These are phyloP conservation scores for Condylura cristata DNA, from an alignment of 2,113 vertebrate genomes.

Conservation along the genomic window DNA sequence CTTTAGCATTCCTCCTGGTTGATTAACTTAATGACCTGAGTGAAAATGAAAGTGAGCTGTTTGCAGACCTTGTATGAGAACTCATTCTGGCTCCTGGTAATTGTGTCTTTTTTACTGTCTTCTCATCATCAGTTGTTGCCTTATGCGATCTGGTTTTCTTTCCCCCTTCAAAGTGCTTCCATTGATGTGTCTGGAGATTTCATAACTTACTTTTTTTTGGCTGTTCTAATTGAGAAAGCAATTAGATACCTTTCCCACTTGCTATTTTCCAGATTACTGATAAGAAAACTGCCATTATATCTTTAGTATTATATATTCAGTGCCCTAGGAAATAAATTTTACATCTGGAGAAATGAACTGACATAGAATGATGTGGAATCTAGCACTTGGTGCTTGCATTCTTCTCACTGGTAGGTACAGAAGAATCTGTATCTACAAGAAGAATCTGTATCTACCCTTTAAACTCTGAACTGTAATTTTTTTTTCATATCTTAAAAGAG, in stretches of 20 bases:
- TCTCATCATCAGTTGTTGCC: not conserved
- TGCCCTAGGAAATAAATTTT: conserved; percentile 52
- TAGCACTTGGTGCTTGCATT: not conserved
- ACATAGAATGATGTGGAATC: conserved; percentile 8
- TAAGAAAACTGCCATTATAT: not conserved
- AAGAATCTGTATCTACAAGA: too few species aligned
- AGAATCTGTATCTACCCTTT: not conserved
- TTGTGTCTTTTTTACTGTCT: not conserved
- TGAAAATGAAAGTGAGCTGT: not conserved
- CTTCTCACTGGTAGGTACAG: not conserved
- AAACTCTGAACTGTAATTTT: conserved; percentile 61
- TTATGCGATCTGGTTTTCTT: not conserved
- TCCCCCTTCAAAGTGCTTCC: not conserved
- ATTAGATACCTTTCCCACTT: not conserved
- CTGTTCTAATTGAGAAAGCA: not conserved
- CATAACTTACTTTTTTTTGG: not conserved
- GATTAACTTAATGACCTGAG: not conserved
- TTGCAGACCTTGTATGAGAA: not conserved
- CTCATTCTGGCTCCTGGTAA: not conserved
- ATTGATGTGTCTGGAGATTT: not conserved
- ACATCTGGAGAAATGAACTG: conserved; percentile 49
- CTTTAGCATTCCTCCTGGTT: not conserved
- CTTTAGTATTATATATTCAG: conserved; percentile 9
- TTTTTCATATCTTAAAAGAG: conserved; percentile 46
- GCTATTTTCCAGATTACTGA: not conserved